Conservation (phyloP, 2,797 vertebrate genomes). For the Crenichthys baileyi region DNA sequence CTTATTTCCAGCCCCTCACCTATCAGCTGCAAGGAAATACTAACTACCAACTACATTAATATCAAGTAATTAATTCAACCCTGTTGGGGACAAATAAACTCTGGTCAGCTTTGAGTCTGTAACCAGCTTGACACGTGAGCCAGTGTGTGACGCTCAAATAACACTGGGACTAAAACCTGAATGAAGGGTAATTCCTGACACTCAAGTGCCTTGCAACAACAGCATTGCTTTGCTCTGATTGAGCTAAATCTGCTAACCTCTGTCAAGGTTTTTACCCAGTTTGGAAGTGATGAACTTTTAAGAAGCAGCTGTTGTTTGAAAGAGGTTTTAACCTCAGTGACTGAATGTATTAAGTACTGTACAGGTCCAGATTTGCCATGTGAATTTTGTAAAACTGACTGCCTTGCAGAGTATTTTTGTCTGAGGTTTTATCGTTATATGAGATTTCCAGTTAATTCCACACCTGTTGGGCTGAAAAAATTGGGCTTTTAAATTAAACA, state of each 20-base stretch:
- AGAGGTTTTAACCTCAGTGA: constrained; percentile 25
- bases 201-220: constrained; percentile 71
- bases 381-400: constrained; percentile 55
- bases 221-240: constrained; percentile 42
- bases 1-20: not conserved
- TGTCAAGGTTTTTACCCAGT: constrained; percentile 44
- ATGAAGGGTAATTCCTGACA: constrained; percentile 37
- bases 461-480: constrained; percentile 3
- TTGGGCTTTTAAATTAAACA: constrained; percentile 1
- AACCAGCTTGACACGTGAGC: constrained; percentile 11
- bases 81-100: not conserved
- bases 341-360: constrained; percentile 57
- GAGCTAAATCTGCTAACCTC: constrained; percentile 46
- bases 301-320: constrained; percentile 21
- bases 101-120: constrained; percentile 2
- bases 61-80: not conserved
- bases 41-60: not conserved
- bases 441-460: constrained; percentile 27
- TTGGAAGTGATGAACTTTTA: constrained; percentile 22
- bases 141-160: constrained; percentile 3
- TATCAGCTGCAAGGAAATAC: not conserved
- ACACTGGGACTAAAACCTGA: constrained; percentile 29
- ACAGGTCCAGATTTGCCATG: constrained; percentile 52
- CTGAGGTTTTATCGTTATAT: not conserved
- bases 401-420: constrained; percentile 47